Conservation (phyloP, 2,113 vertebrate species). For the Epinephelus lanceolatus region DNA sequence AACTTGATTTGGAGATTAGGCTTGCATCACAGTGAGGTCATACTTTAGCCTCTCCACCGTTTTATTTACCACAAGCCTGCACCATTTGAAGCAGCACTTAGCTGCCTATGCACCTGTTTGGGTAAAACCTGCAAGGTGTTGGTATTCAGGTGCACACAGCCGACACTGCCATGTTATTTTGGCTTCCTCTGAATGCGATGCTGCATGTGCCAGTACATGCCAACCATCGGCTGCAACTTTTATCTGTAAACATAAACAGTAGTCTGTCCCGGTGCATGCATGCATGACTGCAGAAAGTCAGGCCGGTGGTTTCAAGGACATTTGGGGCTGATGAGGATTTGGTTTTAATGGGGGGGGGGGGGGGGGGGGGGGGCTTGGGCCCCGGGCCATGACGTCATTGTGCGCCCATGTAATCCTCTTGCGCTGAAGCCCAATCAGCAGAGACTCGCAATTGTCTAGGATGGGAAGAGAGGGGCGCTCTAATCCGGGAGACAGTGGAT, state of each 20-base stretch:
- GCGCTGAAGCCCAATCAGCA: constrained; percentile 94
- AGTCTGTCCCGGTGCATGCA: constrained; percentile 54
- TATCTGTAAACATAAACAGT: constrained; percentile 29
- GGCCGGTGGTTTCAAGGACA: constrained; percentile 96
- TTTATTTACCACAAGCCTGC: background rate
- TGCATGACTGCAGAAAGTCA: constrained; percentile 87
- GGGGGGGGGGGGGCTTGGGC: constrained; percentile 88
- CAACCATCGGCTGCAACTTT: background rate
- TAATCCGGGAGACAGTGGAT: constrained; percentile 93
- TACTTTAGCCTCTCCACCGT: background rate
- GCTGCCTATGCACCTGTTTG: constrained; percentile 18
- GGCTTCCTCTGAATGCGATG: background rate
- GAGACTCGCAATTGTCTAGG: constrained; percentile 93
- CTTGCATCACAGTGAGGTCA: background rate
- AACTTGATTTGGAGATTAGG: background rate
- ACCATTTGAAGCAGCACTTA: background rate
- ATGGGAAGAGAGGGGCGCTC: constrained; percentile 91
- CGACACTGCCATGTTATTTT: constrained; percentile 4
- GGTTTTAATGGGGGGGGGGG: constrained; percentile 88
- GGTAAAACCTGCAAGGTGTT: constrained; percentile 15
- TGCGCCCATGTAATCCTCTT: constrained; percentile 98
- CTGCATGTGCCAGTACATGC: constrained; percentile 28
- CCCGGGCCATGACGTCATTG: constrained; percentile 96
- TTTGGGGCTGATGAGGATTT: constrained; percentile 97
- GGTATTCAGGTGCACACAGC: constrained; percentile 3